phyloP scores from a whole-genome alignment of 2,113 vertebrate genomes.

The Camelus bactrianus region DNA sequence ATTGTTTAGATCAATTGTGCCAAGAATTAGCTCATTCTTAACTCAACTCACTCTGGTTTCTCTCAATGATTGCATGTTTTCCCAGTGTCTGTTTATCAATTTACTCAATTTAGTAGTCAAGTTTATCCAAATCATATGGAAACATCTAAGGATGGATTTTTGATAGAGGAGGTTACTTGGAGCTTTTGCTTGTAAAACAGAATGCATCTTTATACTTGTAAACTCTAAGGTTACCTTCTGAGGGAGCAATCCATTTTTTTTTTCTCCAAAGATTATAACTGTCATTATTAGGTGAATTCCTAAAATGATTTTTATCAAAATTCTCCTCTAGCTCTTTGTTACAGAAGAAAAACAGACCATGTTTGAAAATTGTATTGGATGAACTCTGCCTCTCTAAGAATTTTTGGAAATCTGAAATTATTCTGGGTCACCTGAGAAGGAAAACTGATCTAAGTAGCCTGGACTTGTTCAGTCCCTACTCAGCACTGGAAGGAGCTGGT shows the following conservation, averaged over 20 bases:
- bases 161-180: neutral
- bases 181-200: neutral
- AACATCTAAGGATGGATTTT: neutral
- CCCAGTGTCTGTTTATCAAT: neutral
- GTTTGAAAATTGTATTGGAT: neutral
- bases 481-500: neutral
- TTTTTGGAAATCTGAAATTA: neutral
- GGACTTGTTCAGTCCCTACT: neutral
- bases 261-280: neutral
- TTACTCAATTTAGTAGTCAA: neutral
- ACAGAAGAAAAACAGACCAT: neutral
- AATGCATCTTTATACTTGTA: neutral
- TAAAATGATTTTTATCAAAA: neutral
- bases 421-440: neutral
- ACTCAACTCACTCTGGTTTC: neutral
- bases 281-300: neutral
- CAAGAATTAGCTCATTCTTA: conserved; percentile 39
- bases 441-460: neutral
- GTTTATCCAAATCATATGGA: neutral
- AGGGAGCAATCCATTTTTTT: neutral
- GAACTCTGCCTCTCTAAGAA: neutral
- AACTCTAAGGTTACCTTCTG: neutral
- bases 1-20: neutral
- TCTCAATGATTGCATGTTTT: conserved; percentile 16
- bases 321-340: neutral